Evolutionary conservation across 2,797 vertebrate species (phyloP).

Genomic region (Poecile montanus): DNA sequence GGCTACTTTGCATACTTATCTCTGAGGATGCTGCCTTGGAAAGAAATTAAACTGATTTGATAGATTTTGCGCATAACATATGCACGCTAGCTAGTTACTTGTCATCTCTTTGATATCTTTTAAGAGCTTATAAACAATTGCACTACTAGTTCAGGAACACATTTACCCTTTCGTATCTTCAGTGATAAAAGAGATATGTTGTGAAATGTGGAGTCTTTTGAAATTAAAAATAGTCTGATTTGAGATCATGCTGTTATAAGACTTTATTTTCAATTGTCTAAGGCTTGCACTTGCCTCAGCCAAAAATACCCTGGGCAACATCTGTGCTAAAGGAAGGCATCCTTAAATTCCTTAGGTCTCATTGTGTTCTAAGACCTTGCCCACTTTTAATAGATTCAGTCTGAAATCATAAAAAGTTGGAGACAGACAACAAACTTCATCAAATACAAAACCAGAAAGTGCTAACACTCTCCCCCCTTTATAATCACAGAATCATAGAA

Average conservation of each 20-base stretch:
- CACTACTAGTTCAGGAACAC: background rate
- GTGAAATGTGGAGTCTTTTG: background rate
- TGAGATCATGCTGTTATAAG: background rate
- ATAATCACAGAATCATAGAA: background rate
- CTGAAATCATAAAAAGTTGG: background rate
- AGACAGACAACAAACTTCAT: background rate
- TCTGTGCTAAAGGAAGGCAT: accelerated
- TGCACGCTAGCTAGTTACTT: background rate
- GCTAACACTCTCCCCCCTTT: accelerated
- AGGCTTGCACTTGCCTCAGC: background rate
- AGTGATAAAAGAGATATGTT: background rate
- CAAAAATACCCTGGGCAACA: background rate
- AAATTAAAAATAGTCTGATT: background rate
- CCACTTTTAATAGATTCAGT: background rate
- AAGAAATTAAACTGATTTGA: background rate
- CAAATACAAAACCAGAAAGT: background rate
- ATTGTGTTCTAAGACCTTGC: background rate
- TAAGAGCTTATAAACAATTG: background rate
- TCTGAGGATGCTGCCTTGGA: background rate
- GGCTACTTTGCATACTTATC: background rate
- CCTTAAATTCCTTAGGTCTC: background rate
- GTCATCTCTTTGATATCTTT: background rate
- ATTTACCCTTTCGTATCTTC: background rate
- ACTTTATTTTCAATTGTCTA: background rate
- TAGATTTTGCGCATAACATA: background rate